Evolutionary conservation across 2,888 invertebrate genomes (phyloP), one percentile per base, ranked within the genome.

Genomic region (Eubasilissa splendida): DNA sequence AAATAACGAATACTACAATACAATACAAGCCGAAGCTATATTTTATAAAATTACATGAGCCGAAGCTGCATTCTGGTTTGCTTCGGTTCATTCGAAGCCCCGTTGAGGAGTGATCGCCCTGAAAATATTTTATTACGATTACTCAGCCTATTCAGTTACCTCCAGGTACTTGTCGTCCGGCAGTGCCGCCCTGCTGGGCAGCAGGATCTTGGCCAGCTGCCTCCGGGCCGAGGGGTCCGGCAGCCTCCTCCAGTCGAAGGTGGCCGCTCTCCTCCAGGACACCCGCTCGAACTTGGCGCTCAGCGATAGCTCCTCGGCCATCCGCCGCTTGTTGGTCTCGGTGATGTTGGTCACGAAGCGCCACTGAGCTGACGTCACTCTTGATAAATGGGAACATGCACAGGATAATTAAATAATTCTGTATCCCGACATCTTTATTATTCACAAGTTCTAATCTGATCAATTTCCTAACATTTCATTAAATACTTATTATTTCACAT

Each of bases 331-430:
- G 87, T 95, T 95, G 83, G 88, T 87, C 76, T 95, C 95, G 0
- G 95, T 95, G 84, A 95, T 93, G 87, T 95, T 95, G 7, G 95
- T 95, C 8, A 94, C 93, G 86, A 94, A 95, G 79, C 92, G 91
- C 95, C 95, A 95, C 86, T 95, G 94, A 0, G 94, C 92, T 84
- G 92, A 92, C 74, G 92, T 93, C 2, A 95, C 93, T 83, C 92
- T 90, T 87, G 4, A 85, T 85, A 75, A 65, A 80, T 53, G 9
- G 4, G 3, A 3, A 12, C 12, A 42, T 22, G 22, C 1, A 1
- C 22, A 22, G 22, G 22, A 22, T 22, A 22, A 22, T 22, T 22
- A 22, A 22, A 22, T 22, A 22, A 22, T 22, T 22, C 22, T 22
- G 22, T 22, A 22, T 22, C 1, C 22, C 22, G 22, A 22, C 22